Evolutionary conservation across 1,140 invertebrate genomes (phyloP), one percentile per base, ranked within the genome.

Genomic region (Schlechtendalia chinensis): DNA sequence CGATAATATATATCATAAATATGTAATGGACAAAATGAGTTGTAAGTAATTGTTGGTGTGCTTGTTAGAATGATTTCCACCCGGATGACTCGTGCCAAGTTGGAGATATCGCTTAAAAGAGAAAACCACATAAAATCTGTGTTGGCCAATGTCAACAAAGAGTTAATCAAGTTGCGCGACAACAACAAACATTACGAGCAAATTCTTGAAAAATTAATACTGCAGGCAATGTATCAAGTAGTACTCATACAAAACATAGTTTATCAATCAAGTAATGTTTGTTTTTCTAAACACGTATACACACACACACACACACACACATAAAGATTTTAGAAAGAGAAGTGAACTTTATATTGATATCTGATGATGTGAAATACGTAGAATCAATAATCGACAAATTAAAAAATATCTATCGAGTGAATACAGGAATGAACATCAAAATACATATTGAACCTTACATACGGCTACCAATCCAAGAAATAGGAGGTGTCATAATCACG

Each of bases 191-290:
- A 58, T 12, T 24, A 79, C 17, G 0, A 2, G 0, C 14, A 24
- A 27, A 79, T 63, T 29, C 24, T 79, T 5, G 27, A 63, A 45
- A 47, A 24, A 1, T 61, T 50, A 79, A 63, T 79, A 61, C 58
- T 79, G 19, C 75, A 79, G 22, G 56, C 74, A 27, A 63, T 79
- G 75, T 79, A 63, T 50, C n/a, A 79, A 79, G 58, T 79, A 79
- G 2, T 75, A 29, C 1, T 45, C 1, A 11, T 61, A 63, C 10
- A 0, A 39, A 54, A 32, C 1, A 79, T 22, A 5, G 11, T 74
- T 53, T 53, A 24, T 39, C 5, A 59, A 24, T 24, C 24, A 59
- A 45, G 45, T 0, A 47, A 61, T 8, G 24, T 1, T n/a, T 19
- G 19, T 27, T 24, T 3, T 47, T 77, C 8, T n/a, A 14, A 63